phyloP scores from a whole-genome alignment of 2,797 vertebrate species.

The Platalea minor region DNA sequence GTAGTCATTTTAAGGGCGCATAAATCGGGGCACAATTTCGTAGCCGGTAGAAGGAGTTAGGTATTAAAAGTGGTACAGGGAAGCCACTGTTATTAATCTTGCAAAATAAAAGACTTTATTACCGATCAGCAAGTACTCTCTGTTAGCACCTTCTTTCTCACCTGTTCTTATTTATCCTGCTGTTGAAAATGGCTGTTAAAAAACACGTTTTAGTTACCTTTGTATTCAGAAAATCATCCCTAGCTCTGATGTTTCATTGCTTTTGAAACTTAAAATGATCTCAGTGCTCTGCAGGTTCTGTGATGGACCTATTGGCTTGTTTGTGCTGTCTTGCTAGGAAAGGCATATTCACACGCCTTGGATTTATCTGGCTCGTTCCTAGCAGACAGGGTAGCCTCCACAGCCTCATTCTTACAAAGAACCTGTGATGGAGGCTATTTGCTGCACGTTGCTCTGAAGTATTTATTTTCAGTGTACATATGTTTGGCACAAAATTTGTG shows the following conservation, averaged over 20 bases:
- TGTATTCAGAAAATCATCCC: background rate
- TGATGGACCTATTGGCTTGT: background rate
- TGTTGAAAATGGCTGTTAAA: background rate
- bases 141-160: background rate
- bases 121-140: background rate
- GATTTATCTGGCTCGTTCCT: background rate
- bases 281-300: background rate
- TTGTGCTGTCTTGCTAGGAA: background rate
- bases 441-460: background rate
- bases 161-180: background rate
- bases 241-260: background rate
- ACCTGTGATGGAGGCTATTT: background rate
- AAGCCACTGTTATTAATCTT: background rate
- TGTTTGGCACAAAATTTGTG: background rate
- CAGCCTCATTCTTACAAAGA: background rate
- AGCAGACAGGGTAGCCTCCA: background rate
- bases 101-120: background rate
- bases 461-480: background rate
- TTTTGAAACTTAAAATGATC: background rate
- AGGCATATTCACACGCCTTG: background rate
- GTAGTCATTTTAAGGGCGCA: background rate
- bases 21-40: background rate
- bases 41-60: background rate
- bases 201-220: accelerated
- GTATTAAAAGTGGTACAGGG: background rate